Percentiles rank a stretch among this genome's conserved stretches.
Conservation (phyloP, 2,113 vertebrate genomes). For the Phoenicopterus ruber region DNA sequence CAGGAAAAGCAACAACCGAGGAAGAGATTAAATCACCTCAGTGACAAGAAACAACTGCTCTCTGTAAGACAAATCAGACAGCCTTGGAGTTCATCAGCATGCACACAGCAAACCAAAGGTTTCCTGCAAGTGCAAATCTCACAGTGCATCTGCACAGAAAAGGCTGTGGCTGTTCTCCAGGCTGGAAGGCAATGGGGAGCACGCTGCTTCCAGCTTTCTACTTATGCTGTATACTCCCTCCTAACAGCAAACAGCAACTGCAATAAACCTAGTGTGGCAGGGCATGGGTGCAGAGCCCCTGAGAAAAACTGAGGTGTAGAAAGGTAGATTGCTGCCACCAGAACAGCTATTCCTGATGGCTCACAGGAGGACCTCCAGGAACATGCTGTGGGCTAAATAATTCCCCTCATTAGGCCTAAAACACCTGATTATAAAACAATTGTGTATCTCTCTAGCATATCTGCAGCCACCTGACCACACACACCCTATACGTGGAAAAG, state of each 20-base stretch:
- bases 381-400: neutral
- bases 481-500: neutral
- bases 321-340: neutral
- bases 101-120: neutral
- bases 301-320: neutral
- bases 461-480: neutral
- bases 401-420: neutral
- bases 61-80: neutral
- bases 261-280: neutral
- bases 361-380: neutral
- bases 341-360: neutral
- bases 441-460: neutral
- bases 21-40: neutral
- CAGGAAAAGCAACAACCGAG: neutral
- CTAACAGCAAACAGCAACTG: neutral
- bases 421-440: neutral
- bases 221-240: neutral
- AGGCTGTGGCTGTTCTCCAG: neutral
- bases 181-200: neutral
- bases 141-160: neutral
- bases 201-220: neutral
- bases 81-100: neutral
- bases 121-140: neutral
- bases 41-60: neutral
- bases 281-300: fast-evolving